A percentile compares a stretch with the other conserved stretches of the same genome.
Conservation (phyloP, 2,888 invertebrate genomes). For the Cataglyphis cursor region DNA sequence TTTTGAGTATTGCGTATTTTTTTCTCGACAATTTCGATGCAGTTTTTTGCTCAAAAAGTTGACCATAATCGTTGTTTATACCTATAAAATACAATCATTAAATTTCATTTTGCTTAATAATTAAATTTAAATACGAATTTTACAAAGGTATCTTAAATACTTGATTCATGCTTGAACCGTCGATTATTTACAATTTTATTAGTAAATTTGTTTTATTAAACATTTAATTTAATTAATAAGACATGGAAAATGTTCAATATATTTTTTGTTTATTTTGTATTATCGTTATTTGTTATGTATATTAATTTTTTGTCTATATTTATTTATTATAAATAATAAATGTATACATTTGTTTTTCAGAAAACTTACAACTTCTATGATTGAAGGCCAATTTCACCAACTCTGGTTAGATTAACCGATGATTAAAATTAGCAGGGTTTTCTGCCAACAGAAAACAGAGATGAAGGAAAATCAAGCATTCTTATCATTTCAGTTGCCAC, state of each 20-base stretch:
- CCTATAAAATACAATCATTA: not conserved
- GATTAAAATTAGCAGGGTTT: too few species aligned
- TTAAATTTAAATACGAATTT: not conserved
- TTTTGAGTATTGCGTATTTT: not conserved
- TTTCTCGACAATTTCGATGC: not conserved
- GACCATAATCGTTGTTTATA: not conserved
- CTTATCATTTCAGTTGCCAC: too few species aligned
- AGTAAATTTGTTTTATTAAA: not conserved
- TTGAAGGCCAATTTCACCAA: not conserved
- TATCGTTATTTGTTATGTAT: not conserved
- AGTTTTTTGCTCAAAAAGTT: not conserved
- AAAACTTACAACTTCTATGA: not conserved
- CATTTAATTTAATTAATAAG: not conserved
- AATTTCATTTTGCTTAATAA: not conserved
- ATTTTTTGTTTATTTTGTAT: not conserved
- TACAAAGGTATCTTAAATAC: not conserved
- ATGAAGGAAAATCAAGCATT: too few species aligned
- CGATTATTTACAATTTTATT: not conserved
- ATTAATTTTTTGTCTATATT: constrained; percentile 2
- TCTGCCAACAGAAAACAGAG: too few species aligned
- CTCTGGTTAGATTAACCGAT: too few species aligned
- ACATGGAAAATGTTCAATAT: not conserved
- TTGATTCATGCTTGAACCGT: not conserved
- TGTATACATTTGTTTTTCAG: not conserved
- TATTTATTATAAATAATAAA: not conserved